These are phyloP conservation scores for Molossus alvarezi DNA, from an alignment of 2,797 vertebrate species.

Conservation along the genomic window DNA sequence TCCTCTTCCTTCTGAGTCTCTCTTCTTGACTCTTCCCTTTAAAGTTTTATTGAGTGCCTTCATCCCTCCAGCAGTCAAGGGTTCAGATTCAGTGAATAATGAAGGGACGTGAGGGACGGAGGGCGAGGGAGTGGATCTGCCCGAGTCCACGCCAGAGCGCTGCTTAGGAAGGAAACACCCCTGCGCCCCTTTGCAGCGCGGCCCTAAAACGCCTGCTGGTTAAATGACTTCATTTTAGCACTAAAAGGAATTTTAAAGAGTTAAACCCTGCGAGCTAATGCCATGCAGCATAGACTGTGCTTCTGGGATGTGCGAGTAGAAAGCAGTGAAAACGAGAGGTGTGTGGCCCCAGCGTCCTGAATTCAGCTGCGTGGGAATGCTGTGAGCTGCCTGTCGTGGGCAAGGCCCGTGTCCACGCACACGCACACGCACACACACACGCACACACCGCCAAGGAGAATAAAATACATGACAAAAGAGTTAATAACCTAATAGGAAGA, in stretches of 20 bases:
- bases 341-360: background rate
- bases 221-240: background rate
- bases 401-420: no score
- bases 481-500: background rate
- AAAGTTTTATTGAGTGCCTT: background rate
- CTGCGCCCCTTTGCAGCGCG: background rate
- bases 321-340: background rate
- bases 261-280: background rate
- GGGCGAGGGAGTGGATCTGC: background rate
- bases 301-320: background rate
- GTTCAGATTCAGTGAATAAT: background rate
- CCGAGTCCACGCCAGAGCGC: background rate
- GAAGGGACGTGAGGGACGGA: background rate
- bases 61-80: constrained; percentile 51
- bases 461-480: background rate
- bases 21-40: background rate
- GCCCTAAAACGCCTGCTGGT: background rate
- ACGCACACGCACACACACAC: no score
- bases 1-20: background rate
- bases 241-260: background rate
- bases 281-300: background rate
- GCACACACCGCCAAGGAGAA: background rate
- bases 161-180: background rate
- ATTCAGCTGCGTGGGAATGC: background rate
- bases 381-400: background rate